phyloP scores from a whole-genome alignment of 2,113 vertebrate genomes.

The Eulemur macaco region DNA sequence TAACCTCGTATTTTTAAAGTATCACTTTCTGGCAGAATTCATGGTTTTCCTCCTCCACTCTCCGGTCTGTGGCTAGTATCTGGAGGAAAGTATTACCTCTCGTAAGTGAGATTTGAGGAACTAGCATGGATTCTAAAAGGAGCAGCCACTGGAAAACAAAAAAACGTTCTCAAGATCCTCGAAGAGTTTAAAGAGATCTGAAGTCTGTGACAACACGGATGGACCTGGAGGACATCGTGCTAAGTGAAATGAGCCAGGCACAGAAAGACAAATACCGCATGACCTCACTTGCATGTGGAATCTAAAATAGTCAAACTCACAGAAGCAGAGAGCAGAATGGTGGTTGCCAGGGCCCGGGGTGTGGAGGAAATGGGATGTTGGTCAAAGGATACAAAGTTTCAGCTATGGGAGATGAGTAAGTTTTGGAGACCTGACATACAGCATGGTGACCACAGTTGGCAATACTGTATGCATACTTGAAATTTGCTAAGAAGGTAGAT shows the following conservation, averaged over 20 bases:
- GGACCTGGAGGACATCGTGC: background rate
- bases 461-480: background rate
- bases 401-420: background rate
- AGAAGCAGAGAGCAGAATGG: background rate
- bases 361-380: background rate
- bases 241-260: background rate
- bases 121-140: background rate
- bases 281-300: background rate
- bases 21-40: background rate
- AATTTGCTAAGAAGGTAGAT: background rate
- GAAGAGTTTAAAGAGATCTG: background rate
- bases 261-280: background rate
- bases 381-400: background rate
- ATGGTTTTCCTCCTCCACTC: background rate
- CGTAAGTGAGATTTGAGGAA: slow-evolving; percentile 12
- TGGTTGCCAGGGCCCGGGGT: background rate
- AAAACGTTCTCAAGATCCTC: background rate
- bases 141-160: background rate
- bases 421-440: background rate
- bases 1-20: slow-evolving; percentile 39
- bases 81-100: slow-evolving; percentile 22
- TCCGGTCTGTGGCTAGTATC: background rate
- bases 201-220: background rate
- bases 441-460: background rate
- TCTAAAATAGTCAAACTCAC: background rate